A percentile compares a stretch with the other conserved stretches of the same genome.
Conservation (phyloP, 2,113 vertebrate genomes). For the Coturnix japonica region DNA sequence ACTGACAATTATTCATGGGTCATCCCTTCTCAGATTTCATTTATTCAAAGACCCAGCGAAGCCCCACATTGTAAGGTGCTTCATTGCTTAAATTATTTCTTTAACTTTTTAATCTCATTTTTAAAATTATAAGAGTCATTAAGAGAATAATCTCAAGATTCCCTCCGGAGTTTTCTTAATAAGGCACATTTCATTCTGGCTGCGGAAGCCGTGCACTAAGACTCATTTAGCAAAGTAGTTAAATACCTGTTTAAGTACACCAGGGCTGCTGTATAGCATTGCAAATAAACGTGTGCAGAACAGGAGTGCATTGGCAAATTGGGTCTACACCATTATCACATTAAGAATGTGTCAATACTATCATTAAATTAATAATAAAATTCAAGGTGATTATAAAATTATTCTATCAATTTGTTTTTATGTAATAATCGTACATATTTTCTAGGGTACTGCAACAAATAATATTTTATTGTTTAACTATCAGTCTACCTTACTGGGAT, state of each 20-base stretch:
- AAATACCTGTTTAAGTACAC: background rate
- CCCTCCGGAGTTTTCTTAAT: constrained; percentile 51
- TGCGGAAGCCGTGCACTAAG: background rate
- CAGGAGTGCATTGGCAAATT: background rate
- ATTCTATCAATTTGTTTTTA: background rate
- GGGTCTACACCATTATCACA: background rate
- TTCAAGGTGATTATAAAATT: background rate
- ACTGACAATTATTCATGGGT: constrained; percentile 48
- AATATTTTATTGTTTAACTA: background rate
- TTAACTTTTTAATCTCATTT: constrained; percentile 50
- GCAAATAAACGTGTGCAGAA: background rate
- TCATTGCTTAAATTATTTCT: constrained; percentile 54
- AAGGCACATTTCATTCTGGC: constrained; percentile 35
- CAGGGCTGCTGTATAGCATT: background rate
- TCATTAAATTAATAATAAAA: background rate
- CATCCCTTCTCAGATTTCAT: constrained; percentile 38
- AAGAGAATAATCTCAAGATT: constrained; percentile 50
- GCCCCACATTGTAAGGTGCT: constrained; percentile 13
- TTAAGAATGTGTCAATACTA: background rate
- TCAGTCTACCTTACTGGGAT: background rate
- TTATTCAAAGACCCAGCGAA: constrained; percentile 55
- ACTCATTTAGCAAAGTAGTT: background rate
- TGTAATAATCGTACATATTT: background rate
- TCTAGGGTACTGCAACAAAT: background rate
- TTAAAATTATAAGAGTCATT: constrained; percentile 43